Conservation (phyloP, 2,888 invertebrate genomes). For the Acrobasis consociella region DNA sequence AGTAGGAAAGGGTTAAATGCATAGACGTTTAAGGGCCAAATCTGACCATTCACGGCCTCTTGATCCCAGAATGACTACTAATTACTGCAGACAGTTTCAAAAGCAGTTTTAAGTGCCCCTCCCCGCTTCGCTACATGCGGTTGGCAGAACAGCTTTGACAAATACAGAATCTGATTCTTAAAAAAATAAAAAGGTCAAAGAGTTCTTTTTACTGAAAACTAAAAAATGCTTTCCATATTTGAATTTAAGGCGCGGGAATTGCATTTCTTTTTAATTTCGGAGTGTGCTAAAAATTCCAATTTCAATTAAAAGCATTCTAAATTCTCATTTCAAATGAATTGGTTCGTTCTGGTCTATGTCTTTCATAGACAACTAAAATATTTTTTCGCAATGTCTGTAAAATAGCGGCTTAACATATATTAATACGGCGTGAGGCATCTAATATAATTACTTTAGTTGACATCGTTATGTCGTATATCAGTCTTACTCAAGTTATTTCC, state of each 20-base stretch:
- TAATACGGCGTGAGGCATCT: conserved; percentile 56
- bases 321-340: neutral
- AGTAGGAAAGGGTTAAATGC: conserved; percentile 46
- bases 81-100: conserved; percentile 74
- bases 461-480: conserved; percentile 42
- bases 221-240: conserved; percentile 8
- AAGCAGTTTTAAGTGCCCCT: conserved; percentile 40
- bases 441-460: conserved; percentile 69
- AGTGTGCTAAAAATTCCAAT: neutral
- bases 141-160: conserved; percentile 23
- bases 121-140: conserved; percentile 21
- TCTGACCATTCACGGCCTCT: conserved; percentile 76
- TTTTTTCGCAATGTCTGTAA: conserved; percentile 2
- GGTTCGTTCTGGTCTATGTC: neutral
- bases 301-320: neutral
- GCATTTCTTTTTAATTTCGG: neutral
- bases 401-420: conserved; percentile 26
- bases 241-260: neutral
- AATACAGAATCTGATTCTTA: conserved; percentile 16
- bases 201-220: neutral
- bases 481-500: conserved; percentile 54
- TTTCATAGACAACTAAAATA: neutral
- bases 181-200: conserved; percentile 3
- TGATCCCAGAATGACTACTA: conserved; percentile 72
- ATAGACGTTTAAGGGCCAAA: conserved; percentile 67